A percentile compares a stretch with the other conserved stretches of the same genome.
Evolutionary conservation across 2,888 invertebrate genomes (phyloP).

Genomic region (Ashinkailepas kermadecensis): DNA sequence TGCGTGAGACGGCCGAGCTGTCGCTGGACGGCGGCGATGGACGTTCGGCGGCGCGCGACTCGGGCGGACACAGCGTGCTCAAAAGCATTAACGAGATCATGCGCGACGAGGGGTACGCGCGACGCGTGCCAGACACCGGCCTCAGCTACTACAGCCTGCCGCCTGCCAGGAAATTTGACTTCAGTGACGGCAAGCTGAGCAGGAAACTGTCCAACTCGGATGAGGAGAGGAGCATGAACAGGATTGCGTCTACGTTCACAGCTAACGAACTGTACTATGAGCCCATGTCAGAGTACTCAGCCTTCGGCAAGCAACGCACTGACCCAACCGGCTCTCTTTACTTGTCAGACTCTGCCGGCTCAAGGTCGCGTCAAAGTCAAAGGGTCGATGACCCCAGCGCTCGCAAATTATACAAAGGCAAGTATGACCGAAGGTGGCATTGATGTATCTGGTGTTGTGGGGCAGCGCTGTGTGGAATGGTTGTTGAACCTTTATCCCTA

Average conservation of each 20-base stretch:
- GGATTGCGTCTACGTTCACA: conserved; percentile 46
- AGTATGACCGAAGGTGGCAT: conserved; percentile 36
- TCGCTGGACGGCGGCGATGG: conserved; percentile 33
- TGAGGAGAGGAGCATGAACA: conserved; percentile 46
- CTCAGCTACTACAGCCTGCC: conserved; percentile 34
- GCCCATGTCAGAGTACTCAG: neutral
- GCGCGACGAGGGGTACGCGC: conserved; percentile 32
- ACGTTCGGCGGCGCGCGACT: conserved; percentile 28
- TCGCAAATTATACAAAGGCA: conserved; percentile 41
- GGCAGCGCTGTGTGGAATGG: conserved; percentile 16
- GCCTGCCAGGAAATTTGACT: conserved; percentile 29
- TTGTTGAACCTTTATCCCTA: conserved; percentile 16
- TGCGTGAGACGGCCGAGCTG: conserved; percentile 43
- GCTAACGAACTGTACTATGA: conserved; percentile 40
- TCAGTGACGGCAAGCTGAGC: conserved; percentile 28
- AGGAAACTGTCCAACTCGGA: conserved; percentile 37
- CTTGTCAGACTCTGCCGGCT: neutral
- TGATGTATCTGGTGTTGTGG: conserved; percentile 31
- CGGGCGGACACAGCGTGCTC: conserved; percentile 39
- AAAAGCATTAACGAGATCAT: conserved; percentile 44
- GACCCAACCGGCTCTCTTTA: neutral
- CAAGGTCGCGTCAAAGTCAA: neutral
- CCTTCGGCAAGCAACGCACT: neutral
- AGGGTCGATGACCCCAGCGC: conserved; percentile 38
- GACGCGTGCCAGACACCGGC: conserved; percentile 34